Evolutionary conservation across 2,797 vertebrate genomes (phyloP).

Genomic region (Diplodus sargus): DNA sequence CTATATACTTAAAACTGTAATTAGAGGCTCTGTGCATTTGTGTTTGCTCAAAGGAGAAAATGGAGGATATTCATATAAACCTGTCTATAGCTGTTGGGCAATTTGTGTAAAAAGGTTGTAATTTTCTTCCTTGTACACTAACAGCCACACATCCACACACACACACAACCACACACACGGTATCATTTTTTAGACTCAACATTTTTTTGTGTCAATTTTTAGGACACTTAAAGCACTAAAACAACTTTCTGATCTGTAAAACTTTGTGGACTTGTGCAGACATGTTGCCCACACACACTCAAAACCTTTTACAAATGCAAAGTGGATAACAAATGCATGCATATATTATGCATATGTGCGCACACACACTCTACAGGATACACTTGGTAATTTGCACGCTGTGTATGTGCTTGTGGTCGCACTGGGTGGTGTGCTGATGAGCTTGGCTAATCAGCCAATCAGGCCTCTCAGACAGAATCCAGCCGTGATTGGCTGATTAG

Average conservation of each 20-base stretch:
- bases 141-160: too few species aligned
- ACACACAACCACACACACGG: background rate
- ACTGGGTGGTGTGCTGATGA: constrained; percentile 75
- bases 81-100: background rate
- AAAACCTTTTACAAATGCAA: constrained; percentile 48
- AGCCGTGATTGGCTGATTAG: constrained; percentile 80
- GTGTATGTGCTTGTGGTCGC: constrained; percentile 34
- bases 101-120: background rate
- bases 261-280: constrained; percentile 37
- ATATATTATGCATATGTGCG: constrained; percentile 55
- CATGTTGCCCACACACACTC: constrained; percentile 19
- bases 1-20: background rate
- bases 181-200: too few species aligned
- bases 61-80: constrained; percentile 12
- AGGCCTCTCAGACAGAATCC: constrained; percentile 76
- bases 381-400: constrained; percentile 26
- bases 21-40: background rate
- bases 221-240: background rate
- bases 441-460: constrained; percentile 80
- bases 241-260: constrained; percentile 27
- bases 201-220: background rate
- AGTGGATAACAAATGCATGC: constrained; percentile 37
- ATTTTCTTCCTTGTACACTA: background rate
- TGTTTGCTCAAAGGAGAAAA: background rate
- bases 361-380: constrained; percentile 12